These are phyloP conservation scores for Gymnoscopelus microlampas DNA, from an alignment of 2,797 vertebrate species.

Conservation along the genomic window DNA sequence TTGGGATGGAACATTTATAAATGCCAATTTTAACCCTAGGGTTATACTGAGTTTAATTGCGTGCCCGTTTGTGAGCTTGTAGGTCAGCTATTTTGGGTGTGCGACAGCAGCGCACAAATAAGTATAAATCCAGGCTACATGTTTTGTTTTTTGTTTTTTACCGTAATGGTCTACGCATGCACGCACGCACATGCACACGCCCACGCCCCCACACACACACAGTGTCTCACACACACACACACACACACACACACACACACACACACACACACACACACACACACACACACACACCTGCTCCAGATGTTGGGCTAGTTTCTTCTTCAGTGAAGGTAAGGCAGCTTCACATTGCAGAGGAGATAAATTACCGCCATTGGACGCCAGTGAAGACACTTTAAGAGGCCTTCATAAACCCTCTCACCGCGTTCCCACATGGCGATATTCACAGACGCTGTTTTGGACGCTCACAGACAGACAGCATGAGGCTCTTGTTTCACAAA, in stretches of 20 bases:
- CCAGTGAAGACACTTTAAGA: constrained; percentile 76
- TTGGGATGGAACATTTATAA: no score
- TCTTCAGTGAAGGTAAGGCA: constrained; percentile 59
- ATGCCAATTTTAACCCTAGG: no score
- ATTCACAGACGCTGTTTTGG: constrained; percentile 57
- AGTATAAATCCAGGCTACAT: no score
- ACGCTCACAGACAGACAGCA: constrained; percentile 20
- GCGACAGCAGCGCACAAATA: no score
- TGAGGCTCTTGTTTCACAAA: constrained; percentile 36
- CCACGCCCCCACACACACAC: constrained; percentile 6
- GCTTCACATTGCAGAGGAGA: constrained; percentile 55
- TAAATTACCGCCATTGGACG: constrained; percentile 71
- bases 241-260: neutral
- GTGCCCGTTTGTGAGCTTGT: no score
- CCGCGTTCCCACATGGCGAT: constrained; percentile 67
- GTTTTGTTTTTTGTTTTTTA: no score
- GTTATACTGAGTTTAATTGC: no score
- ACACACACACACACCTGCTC: constrained; percentile 34
- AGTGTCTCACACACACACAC: constrained; percentile 6
- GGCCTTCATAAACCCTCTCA: constrained; percentile 69
- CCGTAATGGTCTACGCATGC: neutral
- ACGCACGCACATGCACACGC: constrained; percentile 10
- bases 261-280: neutral
- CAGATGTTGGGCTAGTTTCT: constrained; percentile 68
- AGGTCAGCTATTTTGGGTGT: no score